These are phyloP conservation scores for Nothobranchius furzeri DNA, from an alignment of 2,113 vertebrate genomes.

Conservation along the genomic window DNA sequence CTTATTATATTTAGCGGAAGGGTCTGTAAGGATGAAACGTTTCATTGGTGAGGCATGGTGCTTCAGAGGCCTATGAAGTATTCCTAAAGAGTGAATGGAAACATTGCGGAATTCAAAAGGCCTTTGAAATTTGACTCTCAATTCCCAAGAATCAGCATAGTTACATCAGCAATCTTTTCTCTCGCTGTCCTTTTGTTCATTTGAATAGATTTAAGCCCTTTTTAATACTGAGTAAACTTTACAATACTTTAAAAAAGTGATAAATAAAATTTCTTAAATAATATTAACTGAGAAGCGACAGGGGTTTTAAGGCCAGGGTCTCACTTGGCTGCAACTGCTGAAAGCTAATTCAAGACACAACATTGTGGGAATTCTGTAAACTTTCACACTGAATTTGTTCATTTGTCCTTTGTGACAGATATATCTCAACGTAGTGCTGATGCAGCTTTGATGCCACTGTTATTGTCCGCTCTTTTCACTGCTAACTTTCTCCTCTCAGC, in stretches of 20 bases:
- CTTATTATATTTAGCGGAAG: constrained; percentile 24
- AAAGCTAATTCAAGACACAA: too few relatives aligned
- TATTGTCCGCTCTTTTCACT: too few relatives aligned
- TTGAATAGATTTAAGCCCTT: neutral
- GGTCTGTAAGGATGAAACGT: neutral
- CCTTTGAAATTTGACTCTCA: constrained; percentile 1
- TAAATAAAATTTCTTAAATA: neutral
- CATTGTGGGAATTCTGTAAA: too few relatives aligned
- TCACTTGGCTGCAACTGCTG: too few relatives aligned
- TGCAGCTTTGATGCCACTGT: too few relatives aligned
- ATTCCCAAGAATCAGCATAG: neutral
- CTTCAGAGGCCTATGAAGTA: neutral
- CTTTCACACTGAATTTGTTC: too few relatives aligned
- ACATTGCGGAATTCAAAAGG: neutral
- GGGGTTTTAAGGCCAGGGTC: too few relatives aligned
- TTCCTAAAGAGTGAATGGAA: neutral
- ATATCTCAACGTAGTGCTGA: too few relatives aligned
- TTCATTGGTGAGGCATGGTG: neutral
- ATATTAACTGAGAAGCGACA: neutral
- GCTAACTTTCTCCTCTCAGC: too few relatives aligned
- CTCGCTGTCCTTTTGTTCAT: neutral
- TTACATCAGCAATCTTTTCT: neutral
- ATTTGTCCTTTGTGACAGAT: too few relatives aligned
- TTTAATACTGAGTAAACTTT: neutral
- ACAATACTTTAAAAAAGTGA: neutral